Base-by-base conservation (phyloP, 2,888 invertebrate genomes). In the Napeogenes sylphis region DNA sequence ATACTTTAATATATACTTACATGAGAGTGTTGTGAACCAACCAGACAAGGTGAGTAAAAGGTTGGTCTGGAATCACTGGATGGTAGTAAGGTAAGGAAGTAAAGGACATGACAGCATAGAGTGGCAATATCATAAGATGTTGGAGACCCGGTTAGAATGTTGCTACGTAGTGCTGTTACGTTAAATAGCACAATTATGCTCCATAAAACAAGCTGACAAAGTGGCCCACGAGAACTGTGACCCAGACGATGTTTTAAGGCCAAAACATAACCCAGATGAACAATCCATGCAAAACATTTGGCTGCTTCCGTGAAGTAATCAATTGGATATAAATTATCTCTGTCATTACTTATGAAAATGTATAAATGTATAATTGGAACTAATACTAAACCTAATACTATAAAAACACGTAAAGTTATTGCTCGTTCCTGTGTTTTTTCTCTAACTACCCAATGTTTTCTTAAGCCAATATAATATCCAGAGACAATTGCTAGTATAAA, bases 401-500 rank as follows among this genome's bases (percentile, higher is more conserved):
- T 79, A 51, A 93, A 80, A 75, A 94, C 92, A 70, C 97, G 92
- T 10, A 93, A 71, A 63, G 93, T 91, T 66, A 97, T 92, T 4
- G 94, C 88, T 21, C 91, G 85, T 69, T 93, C 87, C 74, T 95
- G 95, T 33, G 89, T 81, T 63, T 85, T 87, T 72, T 94, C 94
- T 59, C 95, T 91, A 12, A 92, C 84, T 4, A 94, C 92, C 83
- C 91, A 92, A 65, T 92, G 90, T 62, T 88, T 90, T 72, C 94
- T 93, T 70, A 92, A 92, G 12, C 97, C 97, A 70, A 95, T 93
- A 79, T 95, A 94, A 85, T 94, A 98, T 0, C 95, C 94, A n/a
- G 97, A 97, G 55, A 93, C 82, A 14, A 94, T 88, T 4, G 96
- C 95, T 70, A 97, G 91, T 45, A 97, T 75, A 56, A 93, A 91